These are phyloP conservation scores for Leptoclinus maculatus DNA, from an alignment of 2,797 vertebrate species.

Conservation along the genomic window DNA sequence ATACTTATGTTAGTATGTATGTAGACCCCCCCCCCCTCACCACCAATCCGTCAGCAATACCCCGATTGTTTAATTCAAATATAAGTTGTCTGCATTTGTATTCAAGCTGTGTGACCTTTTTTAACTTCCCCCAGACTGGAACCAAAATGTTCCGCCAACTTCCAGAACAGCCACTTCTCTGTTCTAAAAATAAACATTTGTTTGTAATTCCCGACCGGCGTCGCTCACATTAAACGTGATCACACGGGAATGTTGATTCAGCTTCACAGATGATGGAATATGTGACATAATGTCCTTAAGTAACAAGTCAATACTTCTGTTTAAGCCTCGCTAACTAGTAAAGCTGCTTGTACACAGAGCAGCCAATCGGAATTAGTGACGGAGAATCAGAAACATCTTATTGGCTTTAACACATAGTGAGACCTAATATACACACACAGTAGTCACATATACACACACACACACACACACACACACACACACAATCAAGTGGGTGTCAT, in stretches of 20 bases:
- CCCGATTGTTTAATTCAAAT: not conserved
- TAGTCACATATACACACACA: not conserved
- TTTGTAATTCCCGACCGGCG: not conserved
- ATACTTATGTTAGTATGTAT: not conserved
- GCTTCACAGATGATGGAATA: slow-evolving; percentile 10
- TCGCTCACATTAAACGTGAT: not conserved
- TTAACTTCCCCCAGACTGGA: not conserved
- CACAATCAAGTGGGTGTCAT: not conserved
- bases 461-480: slow-evolving; percentile 14
- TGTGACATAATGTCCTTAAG: slow-evolving; percentile 27
- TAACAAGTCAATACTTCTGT: slow-evolving; percentile 3
- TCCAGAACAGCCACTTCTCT: not conserved
- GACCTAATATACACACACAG: not conserved
- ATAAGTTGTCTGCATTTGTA: not conserved
- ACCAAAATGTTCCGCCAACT: not conserved
- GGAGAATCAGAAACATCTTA: not conserved
- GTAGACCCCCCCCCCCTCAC: too few relatives aligned
- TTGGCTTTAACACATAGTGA: not conserved
- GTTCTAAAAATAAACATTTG: not conserved
- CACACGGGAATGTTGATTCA: not conserved
- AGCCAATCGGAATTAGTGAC: not conserved
- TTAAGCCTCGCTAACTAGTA: slow-evolving; percentile 5
- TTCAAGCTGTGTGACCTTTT: not conserved
- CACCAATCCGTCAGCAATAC: not conserved
- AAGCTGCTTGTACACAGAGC: slow-evolving; percentile 2